phyloP scores from a whole-genome alignment of 2,113 vertebrate genomes.

The Bambusicola thoracicus region DNA sequence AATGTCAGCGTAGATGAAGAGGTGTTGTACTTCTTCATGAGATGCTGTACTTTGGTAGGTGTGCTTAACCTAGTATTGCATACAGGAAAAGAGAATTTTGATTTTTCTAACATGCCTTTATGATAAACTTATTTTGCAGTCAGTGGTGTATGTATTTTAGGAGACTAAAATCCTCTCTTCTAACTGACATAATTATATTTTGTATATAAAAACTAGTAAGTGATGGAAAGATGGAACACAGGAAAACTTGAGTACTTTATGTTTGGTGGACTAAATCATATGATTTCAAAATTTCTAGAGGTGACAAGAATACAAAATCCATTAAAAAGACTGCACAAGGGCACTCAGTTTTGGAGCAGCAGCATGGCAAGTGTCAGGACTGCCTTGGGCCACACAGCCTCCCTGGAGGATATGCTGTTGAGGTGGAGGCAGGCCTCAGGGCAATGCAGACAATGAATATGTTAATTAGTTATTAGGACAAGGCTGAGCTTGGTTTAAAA shows the following conservation, averaged over 20 bases:
- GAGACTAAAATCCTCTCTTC: neutral
- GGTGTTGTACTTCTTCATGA: rapidly evolving
- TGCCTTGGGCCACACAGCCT: neutral
- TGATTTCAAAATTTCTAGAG: neutral
- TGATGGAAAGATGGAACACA: neutral
- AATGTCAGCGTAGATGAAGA: neutral
- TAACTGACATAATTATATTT: neutral
- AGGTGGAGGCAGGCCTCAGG: neutral
- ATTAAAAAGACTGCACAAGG: neutral
- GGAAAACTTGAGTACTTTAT: neutral
- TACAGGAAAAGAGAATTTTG: neutral
- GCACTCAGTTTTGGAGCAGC: neutral
- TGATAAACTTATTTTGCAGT: neutral
- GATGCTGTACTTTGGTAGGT: rapidly evolving
- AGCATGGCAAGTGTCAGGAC: neutral
- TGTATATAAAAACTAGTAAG: neutral
- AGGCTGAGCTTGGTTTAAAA: neutral
- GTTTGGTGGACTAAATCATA: neutral
- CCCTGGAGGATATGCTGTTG: neutral
- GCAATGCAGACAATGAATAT: neutral
- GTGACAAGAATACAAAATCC: neutral
- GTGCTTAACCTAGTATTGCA: neutral
- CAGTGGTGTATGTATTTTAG: neutral
- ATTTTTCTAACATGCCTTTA: neutral
- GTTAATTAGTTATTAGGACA: neutral